Conservation (phyloP, 2,888 invertebrate genomes). For the Troides aeacus region DNA sequence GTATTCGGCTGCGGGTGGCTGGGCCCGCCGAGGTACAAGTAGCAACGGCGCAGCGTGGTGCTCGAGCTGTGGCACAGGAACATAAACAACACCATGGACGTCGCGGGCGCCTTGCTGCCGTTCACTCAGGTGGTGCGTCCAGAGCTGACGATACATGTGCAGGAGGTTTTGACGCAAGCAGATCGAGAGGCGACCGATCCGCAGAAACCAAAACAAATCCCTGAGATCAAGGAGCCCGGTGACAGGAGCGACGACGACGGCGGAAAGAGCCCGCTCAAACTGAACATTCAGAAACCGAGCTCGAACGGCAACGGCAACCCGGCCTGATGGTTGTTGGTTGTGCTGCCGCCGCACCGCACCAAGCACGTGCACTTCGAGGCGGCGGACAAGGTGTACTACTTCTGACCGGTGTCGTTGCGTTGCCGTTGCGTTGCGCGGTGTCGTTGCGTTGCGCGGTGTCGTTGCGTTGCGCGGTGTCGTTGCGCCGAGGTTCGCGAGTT, state of each 20-base stretch:
- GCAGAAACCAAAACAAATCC: conserved; percentile 51
- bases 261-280: conserved; percentile 36
- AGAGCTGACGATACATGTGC: conserved; percentile 70
- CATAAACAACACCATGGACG: conserved; percentile 79
- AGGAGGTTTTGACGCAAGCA: conserved; percentile 69
- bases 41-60: conserved; percentile 81
- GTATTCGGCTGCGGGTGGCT: conserved; percentile 86
- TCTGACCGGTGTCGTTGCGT: conserved; percentile 41
- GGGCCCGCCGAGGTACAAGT: conserved; percentile 83
- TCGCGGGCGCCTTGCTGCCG: conserved; percentile 71
- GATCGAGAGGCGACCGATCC: conserved; percentile 44
- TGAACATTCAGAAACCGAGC: conserved; percentile 38
- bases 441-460: too few relatives aligned
- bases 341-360: conserved; percentile 62
- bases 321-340: conserved; percentile 72
- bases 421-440: too few relatives aligned
- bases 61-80: conserved; percentile 78
- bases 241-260: conserved; percentile 40
- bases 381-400: conserved; percentile 69
- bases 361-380: conserved; percentile 76
- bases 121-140: conserved; percentile 72
- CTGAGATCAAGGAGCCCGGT: conserved; percentile 63
- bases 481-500: too few relatives aligned
- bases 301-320: conserved; percentile 43
- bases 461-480: too few relatives aligned